Evolutionary conservation across 1,140 invertebrate genomes (phyloP).

Genomic region (Chymomyza costata): DNA sequence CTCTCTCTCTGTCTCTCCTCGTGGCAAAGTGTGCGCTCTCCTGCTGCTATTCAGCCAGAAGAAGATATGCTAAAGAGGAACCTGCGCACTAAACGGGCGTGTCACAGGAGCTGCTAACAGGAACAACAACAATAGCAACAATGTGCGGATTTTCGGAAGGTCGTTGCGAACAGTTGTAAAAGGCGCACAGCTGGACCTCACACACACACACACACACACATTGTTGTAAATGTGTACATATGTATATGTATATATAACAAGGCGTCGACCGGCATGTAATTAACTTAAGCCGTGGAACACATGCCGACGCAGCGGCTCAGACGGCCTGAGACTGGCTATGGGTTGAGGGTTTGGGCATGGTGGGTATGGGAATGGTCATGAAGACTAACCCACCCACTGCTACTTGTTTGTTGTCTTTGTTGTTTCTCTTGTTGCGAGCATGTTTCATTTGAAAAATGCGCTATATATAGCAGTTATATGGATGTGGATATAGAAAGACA

Average conservation of each 20-base stretch:
- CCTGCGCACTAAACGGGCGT: constrained; percentile 64
- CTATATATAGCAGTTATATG: constrained; percentile 29
- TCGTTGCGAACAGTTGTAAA: constrained; percentile 69
- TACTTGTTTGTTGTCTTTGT: constrained; percentile 24
- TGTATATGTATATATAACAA: constrained; percentile 52
- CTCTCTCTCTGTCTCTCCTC: constrained; percentile 11
- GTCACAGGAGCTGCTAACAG: constrained; percentile 48
- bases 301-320: neutral
- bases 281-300: constrained; percentile 57
- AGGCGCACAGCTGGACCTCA: constrained; percentile 58
- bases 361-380: neutral
- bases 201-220: constrained; percentile 15
- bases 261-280: constrained; percentile 69
- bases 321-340: constrained; percentile 5
- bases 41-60: constrained; percentile 39
- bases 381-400: too few relatives aligned
- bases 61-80: constrained; percentile 3
- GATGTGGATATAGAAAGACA: constrained; percentile 7
- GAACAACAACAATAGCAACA: constrained; percentile 32
- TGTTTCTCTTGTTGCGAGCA: constrained; percentile 1
- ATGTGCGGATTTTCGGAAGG: constrained; percentile 58
- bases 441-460: too few relatives aligned
- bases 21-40: too few relatives aligned
- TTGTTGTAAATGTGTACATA: too few relatives aligned
- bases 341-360: neutral